phyloP scores from a whole-genome alignment of 2,888 invertebrate genomes.

The Xestia xanthographa region DNA sequence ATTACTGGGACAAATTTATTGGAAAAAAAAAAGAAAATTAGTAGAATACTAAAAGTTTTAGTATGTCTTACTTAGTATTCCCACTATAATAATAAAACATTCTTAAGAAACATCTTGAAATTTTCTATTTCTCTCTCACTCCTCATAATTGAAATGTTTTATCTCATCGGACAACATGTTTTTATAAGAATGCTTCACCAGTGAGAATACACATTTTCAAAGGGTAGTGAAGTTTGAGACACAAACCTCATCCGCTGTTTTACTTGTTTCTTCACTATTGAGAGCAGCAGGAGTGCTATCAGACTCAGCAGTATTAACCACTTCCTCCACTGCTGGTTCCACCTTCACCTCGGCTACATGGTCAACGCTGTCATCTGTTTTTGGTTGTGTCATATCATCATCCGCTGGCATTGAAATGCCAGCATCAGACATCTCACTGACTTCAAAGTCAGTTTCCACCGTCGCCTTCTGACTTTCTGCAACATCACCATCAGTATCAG shows the following conservation, averaged over 20 bases:
- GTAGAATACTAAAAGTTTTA: neutral
- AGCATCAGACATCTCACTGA: slow-evolving; percentile 70
- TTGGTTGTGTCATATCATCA: slow-evolving; percentile 61
- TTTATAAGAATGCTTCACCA: neutral
- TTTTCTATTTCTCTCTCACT: neutral
- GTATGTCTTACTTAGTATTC: neutral
- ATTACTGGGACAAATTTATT: neutral
- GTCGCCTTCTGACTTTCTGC: slow-evolving; percentile 75
- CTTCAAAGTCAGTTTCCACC: slow-evolving; percentile 73
- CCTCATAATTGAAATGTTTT: neutral
- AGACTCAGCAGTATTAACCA: slow-evolving; percentile 27
- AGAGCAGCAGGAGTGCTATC: slow-evolving; percentile 9
- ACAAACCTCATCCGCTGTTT: slow-evolving; percentile 40
- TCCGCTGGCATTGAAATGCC: slow-evolving; percentile 69
- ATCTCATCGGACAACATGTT: neutral
- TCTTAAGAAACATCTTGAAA: neutral
- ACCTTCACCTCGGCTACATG: slow-evolving; percentile 40
- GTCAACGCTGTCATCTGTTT: slow-evolving; percentile 67
- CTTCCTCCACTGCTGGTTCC: slow-evolving; percentile 46
- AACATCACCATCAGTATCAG: slow-evolving; percentile 82
- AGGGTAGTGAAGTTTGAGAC: neutral
- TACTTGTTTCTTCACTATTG: slow-evolving; percentile 40
- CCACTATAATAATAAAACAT: neutral
- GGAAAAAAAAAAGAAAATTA: neutral
- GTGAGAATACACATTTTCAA: neutral